phyloP scores from a whole-genome alignment of 2,888 invertebrate species.

The Synanthedon formicaeformis region DNA sequence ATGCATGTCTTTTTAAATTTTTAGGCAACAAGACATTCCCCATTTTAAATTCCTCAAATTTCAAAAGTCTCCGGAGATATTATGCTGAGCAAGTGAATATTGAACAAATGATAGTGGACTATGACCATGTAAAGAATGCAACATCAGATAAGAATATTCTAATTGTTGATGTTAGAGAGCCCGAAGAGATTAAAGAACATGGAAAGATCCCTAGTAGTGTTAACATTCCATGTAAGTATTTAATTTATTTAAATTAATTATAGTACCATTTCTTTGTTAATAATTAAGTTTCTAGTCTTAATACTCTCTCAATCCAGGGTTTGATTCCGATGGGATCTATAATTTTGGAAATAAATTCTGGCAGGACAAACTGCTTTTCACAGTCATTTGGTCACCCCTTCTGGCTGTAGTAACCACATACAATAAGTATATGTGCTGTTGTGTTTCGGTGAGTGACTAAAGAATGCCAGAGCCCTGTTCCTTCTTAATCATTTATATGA shows the following conservation, averaged over 20 bases:
- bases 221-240: conserved; percentile 78
- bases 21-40: background rate
- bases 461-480: too few species aligned
- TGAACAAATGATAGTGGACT: conserved; percentile 42
- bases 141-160: conserved; percentile 33
- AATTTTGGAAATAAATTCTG: background rate
- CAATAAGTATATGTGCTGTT: too few species aligned
- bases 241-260: background rate
- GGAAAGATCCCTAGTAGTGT: conserved; percentile 80
- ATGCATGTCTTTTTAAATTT: background rate
- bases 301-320: too few species aligned
- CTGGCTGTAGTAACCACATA: too few species aligned
- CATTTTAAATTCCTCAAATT: background rate
- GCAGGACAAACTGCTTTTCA: too few species aligned
- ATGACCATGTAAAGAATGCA: conserved; percentile 52
- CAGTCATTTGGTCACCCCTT: too few species aligned
- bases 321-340: too few species aligned
- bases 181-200: conserved; percentile 75
- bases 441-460: too few species aligned
- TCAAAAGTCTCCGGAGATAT: conserved; percentile 10
- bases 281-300: background rate
- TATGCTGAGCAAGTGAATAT: conserved; percentile 25
- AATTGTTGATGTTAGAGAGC: conserved; percentile 83
- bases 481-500: too few species aligned
- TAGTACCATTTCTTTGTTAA: background rate